Conservation (phyloP, 2,888 invertebrate species). For the Agrotis segetum region DNA sequence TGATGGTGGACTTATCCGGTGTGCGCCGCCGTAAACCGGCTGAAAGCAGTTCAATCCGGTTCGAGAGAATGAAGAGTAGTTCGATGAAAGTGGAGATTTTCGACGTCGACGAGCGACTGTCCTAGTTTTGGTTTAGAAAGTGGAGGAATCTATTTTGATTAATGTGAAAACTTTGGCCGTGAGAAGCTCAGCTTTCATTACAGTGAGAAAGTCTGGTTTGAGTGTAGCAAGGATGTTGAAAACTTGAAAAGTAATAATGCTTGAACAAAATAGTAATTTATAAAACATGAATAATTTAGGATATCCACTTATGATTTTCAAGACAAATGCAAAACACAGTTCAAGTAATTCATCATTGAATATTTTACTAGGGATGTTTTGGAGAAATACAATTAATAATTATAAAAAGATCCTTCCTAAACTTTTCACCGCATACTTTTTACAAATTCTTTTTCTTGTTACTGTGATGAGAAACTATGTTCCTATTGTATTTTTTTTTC, state of each 20-base stretch:
- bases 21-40: slow-evolving; percentile 42
- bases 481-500: too few relatives aligned
- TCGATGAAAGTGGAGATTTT: slow-evolving; percentile 22
- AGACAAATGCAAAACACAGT: neutral
- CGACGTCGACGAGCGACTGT: slow-evolving; percentile 1
- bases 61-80: slow-evolving; percentile 16
- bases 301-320: too few relatives aligned
- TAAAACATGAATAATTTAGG: too few relatives aligned
- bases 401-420: too few relatives aligned
- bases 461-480: too few relatives aligned
- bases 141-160: slow-evolving; percentile 25
- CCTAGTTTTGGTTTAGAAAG: neutral
- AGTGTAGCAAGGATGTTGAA: neutral
- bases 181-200: neutral
- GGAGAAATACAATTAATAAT: too few relatives aligned
- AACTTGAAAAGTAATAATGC: neutral
- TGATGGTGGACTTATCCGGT: slow-evolving; percentile 49
- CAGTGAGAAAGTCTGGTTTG: neutral
- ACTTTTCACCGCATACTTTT: too few relatives aligned
- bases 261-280: neutral
- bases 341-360: too few relatives aligned
- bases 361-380: too few relatives aligned
- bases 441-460: too few relatives aligned
- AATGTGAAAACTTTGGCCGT: slow-evolving; percentile 24
- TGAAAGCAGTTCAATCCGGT: slow-evolving; percentile 38